Conservation (phyloP, 2,113 vertebrate species). For the Vidua macroura region DNA sequence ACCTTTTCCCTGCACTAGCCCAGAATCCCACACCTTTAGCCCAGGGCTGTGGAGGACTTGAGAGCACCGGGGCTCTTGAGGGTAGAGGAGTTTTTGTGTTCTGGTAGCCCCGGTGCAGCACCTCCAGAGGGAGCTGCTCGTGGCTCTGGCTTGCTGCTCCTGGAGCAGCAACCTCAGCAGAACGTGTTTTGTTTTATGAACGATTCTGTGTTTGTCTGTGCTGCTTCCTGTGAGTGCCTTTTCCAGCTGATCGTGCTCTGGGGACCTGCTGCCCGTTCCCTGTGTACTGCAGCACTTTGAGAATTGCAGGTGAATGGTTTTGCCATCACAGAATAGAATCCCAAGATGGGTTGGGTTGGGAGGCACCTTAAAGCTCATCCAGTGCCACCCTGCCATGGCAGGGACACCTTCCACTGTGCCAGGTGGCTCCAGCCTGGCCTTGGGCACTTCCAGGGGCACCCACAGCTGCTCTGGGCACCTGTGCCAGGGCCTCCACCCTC, state of each 20-base stretch:
- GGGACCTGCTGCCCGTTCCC: neutral
- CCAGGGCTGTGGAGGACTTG: neutral
- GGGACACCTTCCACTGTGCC: neutral
- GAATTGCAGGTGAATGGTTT: neutral
- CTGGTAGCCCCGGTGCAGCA: neutral
- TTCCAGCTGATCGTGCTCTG: neutral
- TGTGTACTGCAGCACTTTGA: neutral
- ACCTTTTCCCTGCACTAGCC: neutral
- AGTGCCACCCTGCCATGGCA: neutral
- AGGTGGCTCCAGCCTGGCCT: neutral
- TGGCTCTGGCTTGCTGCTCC: neutral
- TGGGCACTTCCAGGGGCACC: neutral
- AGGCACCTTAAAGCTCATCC: neutral
- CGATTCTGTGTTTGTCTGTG: neutral
- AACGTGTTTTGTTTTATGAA: neutral
- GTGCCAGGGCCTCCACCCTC: neutral
- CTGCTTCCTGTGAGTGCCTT: neutral
- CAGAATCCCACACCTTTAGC: too few relatives aligned
- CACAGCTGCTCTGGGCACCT: neutral
- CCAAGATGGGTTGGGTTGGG: neutral
- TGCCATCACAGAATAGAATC: neutral
- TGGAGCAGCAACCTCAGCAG: neutral
- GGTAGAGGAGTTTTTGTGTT: neutral
- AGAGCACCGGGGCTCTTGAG: neutral
- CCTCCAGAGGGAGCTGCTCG: neutral